A percentile compares a stretch with the other conserved stretches of the same genome.
Evolutionary conservation across 2,113 vertebrate species (phyloP).

Genomic region (Excalfactoria chinensis): DNA sequence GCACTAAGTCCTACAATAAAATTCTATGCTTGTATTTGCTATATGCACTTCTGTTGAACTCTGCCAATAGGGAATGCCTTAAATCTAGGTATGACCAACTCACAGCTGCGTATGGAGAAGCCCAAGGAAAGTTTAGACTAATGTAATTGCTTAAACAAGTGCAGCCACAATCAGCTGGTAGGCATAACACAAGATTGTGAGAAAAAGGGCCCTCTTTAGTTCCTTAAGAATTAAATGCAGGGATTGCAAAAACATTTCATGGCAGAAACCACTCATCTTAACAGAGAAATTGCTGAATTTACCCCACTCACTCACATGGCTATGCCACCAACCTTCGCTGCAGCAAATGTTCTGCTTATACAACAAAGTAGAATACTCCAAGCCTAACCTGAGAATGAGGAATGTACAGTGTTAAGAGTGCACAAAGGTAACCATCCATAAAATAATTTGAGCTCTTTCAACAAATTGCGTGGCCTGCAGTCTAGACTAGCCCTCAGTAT

Average conservation of each 20-base stretch:
- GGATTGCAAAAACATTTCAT: slow-evolving; percentile 38
- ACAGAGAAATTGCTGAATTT: slow-evolving; percentile 51
- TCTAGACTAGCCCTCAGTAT: not conserved
- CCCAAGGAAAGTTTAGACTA: slow-evolving; percentile 43
- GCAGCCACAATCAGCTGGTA: slow-evolving; percentile 8
- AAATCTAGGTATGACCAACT: not conserved
- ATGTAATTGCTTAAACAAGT: slow-evolving; percentile 43
- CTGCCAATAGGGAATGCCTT: not conserved
- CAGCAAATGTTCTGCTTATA: slow-evolving; percentile 53
- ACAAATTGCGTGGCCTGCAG: not conserved
- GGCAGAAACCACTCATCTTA: slow-evolving; percentile 35
- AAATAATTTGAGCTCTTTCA: slow-evolving; percentile 39
- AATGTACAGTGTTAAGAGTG: slow-evolving; percentile 36
- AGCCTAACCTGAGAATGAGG: not conserved
- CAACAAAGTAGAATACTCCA: slow-evolving; percentile 33
- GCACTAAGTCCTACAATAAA: slow-evolving; percentile 2
- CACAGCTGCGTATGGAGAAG: not conserved
- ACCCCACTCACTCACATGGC: not conserved
- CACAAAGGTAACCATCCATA: slow-evolving; percentile 57
- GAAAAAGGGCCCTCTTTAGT: not conserved
- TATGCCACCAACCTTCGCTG: slow-evolving; percentile 20
- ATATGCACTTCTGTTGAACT: not conserved
- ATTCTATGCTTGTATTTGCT: not conserved
- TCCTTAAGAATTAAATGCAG: slow-evolving; percentile 26
- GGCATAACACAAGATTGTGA: not conserved